Evolutionary conservation across 1,140 invertebrate species (phyloP).

Genomic region (Diorhabda elongata): DNA sequence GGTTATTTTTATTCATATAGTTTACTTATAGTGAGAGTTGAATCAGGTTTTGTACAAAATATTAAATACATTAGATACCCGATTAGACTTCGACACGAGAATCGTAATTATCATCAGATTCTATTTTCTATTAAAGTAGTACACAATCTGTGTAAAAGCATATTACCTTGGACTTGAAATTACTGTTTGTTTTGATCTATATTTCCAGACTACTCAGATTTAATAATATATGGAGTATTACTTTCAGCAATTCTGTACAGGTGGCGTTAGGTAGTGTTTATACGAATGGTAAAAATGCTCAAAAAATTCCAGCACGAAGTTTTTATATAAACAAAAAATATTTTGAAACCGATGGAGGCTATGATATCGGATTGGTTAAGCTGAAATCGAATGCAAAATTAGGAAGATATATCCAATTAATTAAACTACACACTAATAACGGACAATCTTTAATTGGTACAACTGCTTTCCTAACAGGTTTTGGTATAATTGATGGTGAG

Average conservation of each 20-base stretch:
- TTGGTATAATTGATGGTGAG: conserved; percentile 44
- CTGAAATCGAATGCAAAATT: conserved; percentile 32
- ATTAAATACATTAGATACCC: too few relatives aligned
- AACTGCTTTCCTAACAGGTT: conserved; percentile 41
- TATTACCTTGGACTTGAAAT: too few relatives aligned
- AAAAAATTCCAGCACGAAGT: conserved; percentile 30
- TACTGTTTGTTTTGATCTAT: too few relatives aligned
- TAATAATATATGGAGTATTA: too few relatives aligned
- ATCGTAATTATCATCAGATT: too few relatives aligned
- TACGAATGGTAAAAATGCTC: conserved; percentile 31
- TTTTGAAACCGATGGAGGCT: conserved; percentile 29
- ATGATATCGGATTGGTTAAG: conserved; percentile 41
- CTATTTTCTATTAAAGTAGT: too few relatives aligned
- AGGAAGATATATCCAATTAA: conserved; percentile 33
- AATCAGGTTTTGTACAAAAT: too few relatives aligned
- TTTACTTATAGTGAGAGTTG: too few relatives aligned
- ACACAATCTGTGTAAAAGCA: too few relatives aligned
- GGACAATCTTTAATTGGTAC: conserved; percentile 36
- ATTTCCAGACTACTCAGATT: too few relatives aligned
- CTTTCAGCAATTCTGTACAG: conserved; percentile 32
- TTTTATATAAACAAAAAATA: conserved; percentile 39
- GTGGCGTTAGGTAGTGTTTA: conserved; percentile 42
- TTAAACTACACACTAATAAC: conserved; percentile 37
- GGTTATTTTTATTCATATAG: too few relatives aligned
- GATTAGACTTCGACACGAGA: too few relatives aligned